Evolutionary conservation across 2,113 vertebrate genomes (phyloP).

Genomic region (Zapus hudsonius): DNA sequence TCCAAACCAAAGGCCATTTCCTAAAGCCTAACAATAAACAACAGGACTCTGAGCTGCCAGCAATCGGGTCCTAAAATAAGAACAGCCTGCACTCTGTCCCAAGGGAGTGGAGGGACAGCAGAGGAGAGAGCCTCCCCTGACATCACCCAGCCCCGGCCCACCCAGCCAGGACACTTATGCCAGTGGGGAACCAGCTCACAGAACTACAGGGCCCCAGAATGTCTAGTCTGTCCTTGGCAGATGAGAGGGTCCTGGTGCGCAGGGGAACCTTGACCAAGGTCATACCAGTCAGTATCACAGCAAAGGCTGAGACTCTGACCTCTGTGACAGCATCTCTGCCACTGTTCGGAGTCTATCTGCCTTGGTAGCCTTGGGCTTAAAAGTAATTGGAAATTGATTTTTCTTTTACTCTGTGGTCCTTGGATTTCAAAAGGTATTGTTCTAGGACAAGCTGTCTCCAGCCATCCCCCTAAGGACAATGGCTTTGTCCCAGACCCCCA

Average conservation of each 20-base stretch:
- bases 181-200: accelerated
- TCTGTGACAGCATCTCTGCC: accelerated
- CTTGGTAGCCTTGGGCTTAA: not conserved
- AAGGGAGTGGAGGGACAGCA: accelerated
- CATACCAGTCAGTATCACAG: accelerated
- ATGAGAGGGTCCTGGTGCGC: accelerated
- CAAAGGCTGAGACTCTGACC: accelerated
- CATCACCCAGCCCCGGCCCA: accelerated
- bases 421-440: not conserved
- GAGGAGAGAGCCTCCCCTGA: too few species aligned
- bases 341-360: accelerated
- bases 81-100: accelerated
- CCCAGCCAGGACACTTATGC: accelerated
- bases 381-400: constrained; percentile 59
- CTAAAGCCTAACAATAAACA: not conserved
- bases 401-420: constrained; percentile 39
- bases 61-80: accelerated
- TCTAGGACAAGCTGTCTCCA: not conserved
- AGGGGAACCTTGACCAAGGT: not conserved
- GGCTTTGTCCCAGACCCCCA: not conserved
- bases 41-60: not conserved
- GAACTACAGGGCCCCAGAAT: accelerated
- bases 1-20: accelerated
- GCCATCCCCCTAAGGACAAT: too few species aligned
- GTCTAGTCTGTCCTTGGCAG: not conserved